Base-by-base conservation (phyloP, 2,797 vertebrate genomes). In the Discoglossus pictus region DNA sequence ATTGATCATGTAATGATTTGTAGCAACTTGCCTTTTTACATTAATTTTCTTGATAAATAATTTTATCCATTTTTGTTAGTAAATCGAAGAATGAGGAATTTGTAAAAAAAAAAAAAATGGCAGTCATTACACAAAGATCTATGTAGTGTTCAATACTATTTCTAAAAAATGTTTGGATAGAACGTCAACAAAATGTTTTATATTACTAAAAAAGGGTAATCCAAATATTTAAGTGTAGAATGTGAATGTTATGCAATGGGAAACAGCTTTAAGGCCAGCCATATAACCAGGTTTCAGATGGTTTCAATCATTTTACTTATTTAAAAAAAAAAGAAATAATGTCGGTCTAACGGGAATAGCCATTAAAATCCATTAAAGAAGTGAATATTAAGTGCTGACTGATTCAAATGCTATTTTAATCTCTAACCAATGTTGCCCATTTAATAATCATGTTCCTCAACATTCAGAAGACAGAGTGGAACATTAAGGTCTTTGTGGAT, bases 341-440 rank as follows among this genome's bases (percentile, higher is more conserved):
- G 17, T 31, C 6, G 5, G 24, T 44, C 68, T 43, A 44, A 25
- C 17, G 60, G 68, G 68, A 71, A 43, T 71, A 71, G 36, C 68
- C 53, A 71, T 71, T 71, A 71, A 71, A 71, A 71, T 71, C 53
- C 82, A 86, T 80, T 80, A 82, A 87, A 82, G 76, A 84, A 82
- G 87, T 89, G 89, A 87, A 84, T 85, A 86, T 88, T 89, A 90
- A 83, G 82, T 81, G 86, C 74, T 82, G 87, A 92, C 83, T 91
- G 89, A 94, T 89, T 86, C 81, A 79, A 79, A 75, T 74, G 18
- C 66, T 79, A 73, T 80, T 82, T 80, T 81, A 82, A 81, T 80
- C 82, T 71, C 21, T 61, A 75, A 74, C 79, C 76, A 64, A 73
- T 59, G 75, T 72, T 77, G 65, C 78, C 81, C 73, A 73, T 76